phyloP scores from a whole-genome alignment of 1,140 invertebrate genomes.

The Thereuonema tuberculata region DNA sequence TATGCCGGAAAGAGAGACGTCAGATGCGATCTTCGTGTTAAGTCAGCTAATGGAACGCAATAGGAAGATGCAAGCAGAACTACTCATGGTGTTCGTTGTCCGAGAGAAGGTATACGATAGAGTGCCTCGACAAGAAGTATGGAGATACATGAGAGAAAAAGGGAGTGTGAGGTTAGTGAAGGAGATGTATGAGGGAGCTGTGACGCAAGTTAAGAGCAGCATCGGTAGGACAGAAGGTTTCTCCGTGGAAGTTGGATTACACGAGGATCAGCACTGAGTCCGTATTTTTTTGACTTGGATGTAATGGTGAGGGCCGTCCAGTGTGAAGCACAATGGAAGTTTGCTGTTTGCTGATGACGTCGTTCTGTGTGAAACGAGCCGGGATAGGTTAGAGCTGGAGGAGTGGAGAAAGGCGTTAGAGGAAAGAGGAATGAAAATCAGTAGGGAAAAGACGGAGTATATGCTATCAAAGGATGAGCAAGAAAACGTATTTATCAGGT shows the following conservation, averaged over 20 bases:
- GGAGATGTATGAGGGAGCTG: neutral
- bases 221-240: neutral
- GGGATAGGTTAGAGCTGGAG: neutral
- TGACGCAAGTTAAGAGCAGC: neutral
- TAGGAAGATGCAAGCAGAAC: neutral
- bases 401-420: neutral
- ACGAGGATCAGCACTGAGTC: neutral
- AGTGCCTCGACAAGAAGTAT: neutral
- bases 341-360: neutral
- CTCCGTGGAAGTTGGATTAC: neutral
- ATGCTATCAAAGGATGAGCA: neutral
- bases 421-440: neutral
- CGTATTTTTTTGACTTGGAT: neutral
- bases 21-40: neutral
- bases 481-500: neutral
- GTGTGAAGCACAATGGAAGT: neutral
- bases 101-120: neutral
- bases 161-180: neutral
- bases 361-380: neutral
- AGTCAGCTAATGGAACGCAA: neutral
- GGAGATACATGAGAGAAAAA: neutral
- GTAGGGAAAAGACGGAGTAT: neutral
- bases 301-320: neutral
- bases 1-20: neutral
- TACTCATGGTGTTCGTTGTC: neutral